phyloP scores from a whole-genome alignment of 2,797 vertebrate species.

The Myiotriccus ornatus region DNA sequence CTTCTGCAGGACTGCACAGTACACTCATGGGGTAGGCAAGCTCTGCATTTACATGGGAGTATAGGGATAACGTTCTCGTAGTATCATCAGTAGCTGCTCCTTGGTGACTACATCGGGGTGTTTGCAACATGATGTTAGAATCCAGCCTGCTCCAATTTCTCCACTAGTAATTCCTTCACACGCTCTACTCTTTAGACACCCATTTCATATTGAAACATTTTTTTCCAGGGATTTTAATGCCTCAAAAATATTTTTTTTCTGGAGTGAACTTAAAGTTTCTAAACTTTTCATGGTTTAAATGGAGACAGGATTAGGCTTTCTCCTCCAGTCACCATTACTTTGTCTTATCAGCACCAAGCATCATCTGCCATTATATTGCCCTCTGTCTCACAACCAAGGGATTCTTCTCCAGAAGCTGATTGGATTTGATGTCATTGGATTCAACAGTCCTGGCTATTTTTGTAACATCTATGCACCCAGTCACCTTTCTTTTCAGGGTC shows the following conservation, averaged over 20 bases:
- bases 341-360: not conserved
- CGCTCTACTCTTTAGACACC: not conserved
- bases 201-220: not conserved
- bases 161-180: not conserved
- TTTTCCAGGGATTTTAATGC: not conserved
- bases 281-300: not conserved
- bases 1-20: not conserved
- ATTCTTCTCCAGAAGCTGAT: not conserved
- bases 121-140: not conserved
- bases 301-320: not conserved
- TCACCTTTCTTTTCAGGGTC: not conserved
- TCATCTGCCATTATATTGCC: not conserved
- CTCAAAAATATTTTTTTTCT: not conserved
- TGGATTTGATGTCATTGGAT: not conserved
- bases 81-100: not conserved
- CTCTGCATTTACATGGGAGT: not conserved
- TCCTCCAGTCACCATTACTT: not conserved
- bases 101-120: not conserved
- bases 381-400: accelerated
- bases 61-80: too few species aligned
- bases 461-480: not conserved
- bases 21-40: accelerated
- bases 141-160: not conserved
- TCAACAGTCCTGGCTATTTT: not conserved
- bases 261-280: not conserved